Evolutionary conservation across 2,113 vertebrate genomes (phyloP).

Genomic region (Brienomyrus longianalis): DNA sequence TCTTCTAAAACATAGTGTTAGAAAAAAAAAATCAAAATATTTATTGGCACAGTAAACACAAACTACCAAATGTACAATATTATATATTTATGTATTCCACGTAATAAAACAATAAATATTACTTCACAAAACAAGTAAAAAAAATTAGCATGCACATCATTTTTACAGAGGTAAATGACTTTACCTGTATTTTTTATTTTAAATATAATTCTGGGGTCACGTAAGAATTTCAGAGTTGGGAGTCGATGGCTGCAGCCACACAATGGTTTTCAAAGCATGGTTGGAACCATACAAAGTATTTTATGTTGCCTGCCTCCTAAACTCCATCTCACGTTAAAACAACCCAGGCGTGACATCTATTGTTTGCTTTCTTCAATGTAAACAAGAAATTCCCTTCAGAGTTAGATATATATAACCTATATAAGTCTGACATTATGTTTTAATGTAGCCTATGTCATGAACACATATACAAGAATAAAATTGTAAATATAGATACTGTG

Average conservation of each 20-base stretch:
- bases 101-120: not conserved
- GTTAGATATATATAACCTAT: not conserved
- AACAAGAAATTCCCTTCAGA: not conserved
- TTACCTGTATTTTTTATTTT: not conserved
- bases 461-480: conserved; percentile 25
- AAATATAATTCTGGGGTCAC: not conserved
- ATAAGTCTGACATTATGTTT: conserved; percentile 19
- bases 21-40: not conserved
- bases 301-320: not conserved
- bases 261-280: not conserved
- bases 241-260: not conserved
- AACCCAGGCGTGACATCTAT: not conserved
- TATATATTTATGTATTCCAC: not conserved
- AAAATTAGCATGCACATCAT: not conserved
- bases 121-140: not conserved
- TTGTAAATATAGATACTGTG: conserved; percentile 5
- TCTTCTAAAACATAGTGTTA: not conserved
- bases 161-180: not conserved
- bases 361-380: not conserved
- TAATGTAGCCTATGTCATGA: conserved; percentile 16
- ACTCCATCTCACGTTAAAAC: not conserved
- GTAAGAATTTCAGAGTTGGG: not conserved
- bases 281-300: not conserved
- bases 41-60: not conserved
- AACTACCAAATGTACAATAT: not conserved